A percentile compares a stretch with the other conserved stretches of the same genome.
These are phyloP conservation scores for Agrilus biguttatus DNA, from an alignment of 2,888 invertebrate genomes.

Conservation along the genomic window DNA sequence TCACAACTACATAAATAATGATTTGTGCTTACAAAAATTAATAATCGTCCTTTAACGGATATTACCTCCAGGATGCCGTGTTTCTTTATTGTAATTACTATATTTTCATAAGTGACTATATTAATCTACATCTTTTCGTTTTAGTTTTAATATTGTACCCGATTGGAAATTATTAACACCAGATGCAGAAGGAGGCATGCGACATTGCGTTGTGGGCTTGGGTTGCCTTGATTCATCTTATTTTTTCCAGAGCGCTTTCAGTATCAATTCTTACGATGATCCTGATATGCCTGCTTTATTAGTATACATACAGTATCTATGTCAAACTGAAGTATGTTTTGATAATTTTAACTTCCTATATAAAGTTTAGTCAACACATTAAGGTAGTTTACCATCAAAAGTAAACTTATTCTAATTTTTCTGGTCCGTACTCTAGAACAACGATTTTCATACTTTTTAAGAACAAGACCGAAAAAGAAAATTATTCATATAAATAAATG, in stretches of 20 bases:
- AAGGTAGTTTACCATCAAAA: no score
- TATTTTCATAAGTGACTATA: neutral
- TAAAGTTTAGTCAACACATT: no score
- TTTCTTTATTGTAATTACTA: slow-evolving; percentile 13
- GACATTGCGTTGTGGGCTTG: slow-evolving; percentile 59
- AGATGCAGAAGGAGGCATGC: slow-evolving; percentile 24
- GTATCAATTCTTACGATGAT: slow-evolving; percentile 46
- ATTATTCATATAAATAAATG: no score
- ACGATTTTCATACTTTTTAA: no score
- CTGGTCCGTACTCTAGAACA: no score
- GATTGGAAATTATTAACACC: slow-evolving; percentile 31
- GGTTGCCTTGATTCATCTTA: slow-evolving; percentile 72
- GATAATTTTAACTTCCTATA: no score
- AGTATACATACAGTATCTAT: slow-evolving; percentile 74
- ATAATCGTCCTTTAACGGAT: neutral
- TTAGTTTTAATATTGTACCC: slow-evolving; percentile 23
- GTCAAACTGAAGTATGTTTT: slow-evolving; percentile 57
- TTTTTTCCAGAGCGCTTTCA: slow-evolving; percentile 50
- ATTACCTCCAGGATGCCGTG: no score
- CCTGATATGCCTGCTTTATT: slow-evolving; percentile 57
- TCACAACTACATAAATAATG: no score
- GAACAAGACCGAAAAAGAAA: neutral
- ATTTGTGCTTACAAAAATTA: no score
- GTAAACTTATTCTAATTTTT: no score
- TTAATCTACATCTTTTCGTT: neutral